Percentiles rank a stretch among this genome's conserved stretches.
phyloP scores from a whole-genome alignment of 2,113 vertebrate species.

The Smithornis capensis region DNA sequence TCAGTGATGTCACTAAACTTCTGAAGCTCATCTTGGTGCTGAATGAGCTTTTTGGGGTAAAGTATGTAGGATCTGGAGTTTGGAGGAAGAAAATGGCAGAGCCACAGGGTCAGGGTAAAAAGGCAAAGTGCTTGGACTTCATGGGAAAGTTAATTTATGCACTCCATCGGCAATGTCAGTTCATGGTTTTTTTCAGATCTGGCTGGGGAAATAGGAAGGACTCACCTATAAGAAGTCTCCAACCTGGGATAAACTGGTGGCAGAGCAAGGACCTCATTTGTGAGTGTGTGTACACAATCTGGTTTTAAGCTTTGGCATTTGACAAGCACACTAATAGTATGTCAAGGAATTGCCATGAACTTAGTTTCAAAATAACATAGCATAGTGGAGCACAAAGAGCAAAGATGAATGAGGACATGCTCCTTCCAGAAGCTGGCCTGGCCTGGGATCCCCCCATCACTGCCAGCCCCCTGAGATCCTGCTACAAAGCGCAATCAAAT shows the following conservation, averaged over 20 bases:
- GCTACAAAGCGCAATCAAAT: background rate
- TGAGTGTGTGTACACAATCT: background rate
- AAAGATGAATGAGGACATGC: fast-evolving
- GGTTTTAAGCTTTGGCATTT: background rate
- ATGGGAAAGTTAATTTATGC: fast-evolving
- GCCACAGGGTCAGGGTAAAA: background rate
- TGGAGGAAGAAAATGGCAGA: background rate
- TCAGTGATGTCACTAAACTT: background rate
- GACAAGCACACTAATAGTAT: background rate
- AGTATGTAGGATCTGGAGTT: background rate
- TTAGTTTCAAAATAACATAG: background rate
- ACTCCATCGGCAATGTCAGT: fast-evolving
- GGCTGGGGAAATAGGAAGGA: background rate
- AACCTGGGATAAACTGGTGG: background rate
- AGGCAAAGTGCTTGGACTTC: background rate
- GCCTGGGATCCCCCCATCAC: background rate
- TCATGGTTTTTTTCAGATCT: background rate
- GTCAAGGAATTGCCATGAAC: background rate
- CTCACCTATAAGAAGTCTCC: background rate
- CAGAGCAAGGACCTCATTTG: background rate
- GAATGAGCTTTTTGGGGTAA: background rate
- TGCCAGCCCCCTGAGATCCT: background rate
- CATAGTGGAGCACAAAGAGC: background rate
- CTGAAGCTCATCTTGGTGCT: background rate
- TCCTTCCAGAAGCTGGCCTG: background rate